Base-by-base conservation (phyloP, 1,140 invertebrate species). In the Temnothorax curvispinosus region DNA sequence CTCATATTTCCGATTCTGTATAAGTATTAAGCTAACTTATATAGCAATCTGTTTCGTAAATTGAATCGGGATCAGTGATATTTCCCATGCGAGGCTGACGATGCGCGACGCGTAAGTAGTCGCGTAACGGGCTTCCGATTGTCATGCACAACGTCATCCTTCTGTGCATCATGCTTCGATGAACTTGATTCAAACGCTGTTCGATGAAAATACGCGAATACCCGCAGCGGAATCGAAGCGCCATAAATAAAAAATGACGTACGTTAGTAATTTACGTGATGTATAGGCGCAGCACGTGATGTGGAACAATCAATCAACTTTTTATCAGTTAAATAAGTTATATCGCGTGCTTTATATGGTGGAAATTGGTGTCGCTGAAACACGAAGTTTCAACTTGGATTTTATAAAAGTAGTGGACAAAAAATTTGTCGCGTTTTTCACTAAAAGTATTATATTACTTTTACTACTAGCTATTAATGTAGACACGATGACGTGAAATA, bases 91-190 rank as follows among this genome's bases (percentile, higher is more conserved):
- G 11, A 58, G 15, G 21, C 21, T 76, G 74, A 44, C 38, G 74
- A 60, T 38, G 38, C 50, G 52, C 38, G 38, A 60, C 21, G 74
- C 74, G 54, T 60, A 60, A 58, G 74, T 41, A 76, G 38, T 76
- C 74, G 38, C 38, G 54, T 76, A 76, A 76, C 74, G 54, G 74
- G 38, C 54, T 38, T 60, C 21, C 74, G n/a, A 76, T 76, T 60
- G 74, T 76, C 54, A 44, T 44, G 72, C 21, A 44, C 18, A 56
- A 54, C 54, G 74, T 76, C 74, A 76, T 60, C 38, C 58, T 60
- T 60, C 74, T 60, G 27, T 52, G 38, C 35, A 76, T 76, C 21
- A 60, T 60, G 74, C 74, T 27, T 60, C 74, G n/a, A 27, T 60
- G 54, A 41, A 60, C 3, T 3, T 76, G 60, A 56, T 27, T 11